Conservation (phyloP, 2,888 invertebrate species). For the Zele albiditarsus region DNA sequence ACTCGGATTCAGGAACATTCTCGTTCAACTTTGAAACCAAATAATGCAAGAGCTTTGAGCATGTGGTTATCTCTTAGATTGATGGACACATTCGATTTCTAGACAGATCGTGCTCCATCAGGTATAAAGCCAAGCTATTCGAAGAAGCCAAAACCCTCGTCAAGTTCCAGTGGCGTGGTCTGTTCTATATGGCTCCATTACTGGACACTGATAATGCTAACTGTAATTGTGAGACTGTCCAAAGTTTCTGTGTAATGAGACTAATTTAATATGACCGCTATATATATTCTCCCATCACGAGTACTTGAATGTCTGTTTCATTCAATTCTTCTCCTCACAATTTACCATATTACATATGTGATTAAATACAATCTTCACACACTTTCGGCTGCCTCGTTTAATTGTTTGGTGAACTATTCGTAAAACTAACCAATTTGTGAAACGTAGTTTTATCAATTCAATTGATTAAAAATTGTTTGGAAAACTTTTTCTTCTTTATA, state of each 20-base stretch:
- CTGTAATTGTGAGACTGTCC: slow-evolving; percentile 38
- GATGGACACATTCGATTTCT: slow-evolving; percentile 6
- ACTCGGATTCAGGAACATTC: no score
- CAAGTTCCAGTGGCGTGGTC: slow-evolving; percentile 22
- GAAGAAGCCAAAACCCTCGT: slow-evolving; percentile 40
- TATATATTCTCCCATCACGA: slow-evolving; percentile 3
- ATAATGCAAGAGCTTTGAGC: not conserved
- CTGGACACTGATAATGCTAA: slow-evolving; percentile 42
- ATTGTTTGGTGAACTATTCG: not conserved
- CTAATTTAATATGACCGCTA: slow-evolving; percentile 59
- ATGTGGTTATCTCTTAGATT: not conserved
- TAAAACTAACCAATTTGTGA: not conserved
- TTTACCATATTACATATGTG: not conserved
- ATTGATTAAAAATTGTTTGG: not conserved
- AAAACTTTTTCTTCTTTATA: not conserved
- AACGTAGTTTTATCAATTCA: not conserved
- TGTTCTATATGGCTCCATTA: slow-evolving; percentile 42
- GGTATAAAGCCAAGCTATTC: not conserved
- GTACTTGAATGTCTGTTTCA: not conserved
- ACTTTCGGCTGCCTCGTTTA: not conserved
- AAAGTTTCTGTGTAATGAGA: slow-evolving; percentile 62
- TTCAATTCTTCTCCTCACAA: not conserved
- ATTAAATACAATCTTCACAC: not conserved
- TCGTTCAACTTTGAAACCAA: not conserved
- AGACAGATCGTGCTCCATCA: not conserved